Evolutionary conservation across 2,888 invertebrate species (phyloP).

Genomic region (Trissoscelio sp.): DNA sequence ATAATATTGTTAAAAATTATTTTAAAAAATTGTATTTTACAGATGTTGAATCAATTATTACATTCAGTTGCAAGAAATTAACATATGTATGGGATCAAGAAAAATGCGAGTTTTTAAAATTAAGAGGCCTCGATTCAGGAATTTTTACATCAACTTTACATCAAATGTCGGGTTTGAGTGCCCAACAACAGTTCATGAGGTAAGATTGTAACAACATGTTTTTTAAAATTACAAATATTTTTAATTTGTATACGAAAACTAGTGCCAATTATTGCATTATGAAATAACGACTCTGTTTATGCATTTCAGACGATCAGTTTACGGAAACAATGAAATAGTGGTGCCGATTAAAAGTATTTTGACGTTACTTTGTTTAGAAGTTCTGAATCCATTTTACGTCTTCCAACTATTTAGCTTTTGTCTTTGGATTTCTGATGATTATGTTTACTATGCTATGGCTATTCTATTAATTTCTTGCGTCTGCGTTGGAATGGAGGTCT

Average conservation of each 20-base stretch:
- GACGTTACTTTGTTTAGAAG: conserved; percentile 90
- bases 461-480: conserved; percentile 93
- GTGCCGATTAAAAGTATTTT: conserved; percentile 90
- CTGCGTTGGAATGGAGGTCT: conserved; percentile 92
- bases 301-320: conserved; percentile 92
- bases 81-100: conserved; percentile 91
- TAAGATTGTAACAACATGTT: conserved; percentile 84
- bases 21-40: conserved; percentile 21
- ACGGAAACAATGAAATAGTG: conserved; percentile 92
- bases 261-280: no score
- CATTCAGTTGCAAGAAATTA: conserved; percentile 93
- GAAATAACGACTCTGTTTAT: no score
- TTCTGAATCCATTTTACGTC: conserved; percentile 97
- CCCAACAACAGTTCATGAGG: conserved; percentile 86
- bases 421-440: conserved; percentile 95
- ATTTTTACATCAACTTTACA: conserved; percentile 88
- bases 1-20: no score
- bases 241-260: no score
- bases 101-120: conserved; percentile 87
- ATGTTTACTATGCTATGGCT: conserved; percentile 94
- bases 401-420: conserved; percentile 96
- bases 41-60: conserved; percentile 77
- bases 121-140: conserved; percentile 90
- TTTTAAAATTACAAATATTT: no score
- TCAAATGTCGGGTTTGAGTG: conserved; percentile 86